These are phyloP conservation scores for Hoplias malabaricus DNA, from an alignment of 2,113 vertebrate genomes.

Conservation along the genomic window DNA sequence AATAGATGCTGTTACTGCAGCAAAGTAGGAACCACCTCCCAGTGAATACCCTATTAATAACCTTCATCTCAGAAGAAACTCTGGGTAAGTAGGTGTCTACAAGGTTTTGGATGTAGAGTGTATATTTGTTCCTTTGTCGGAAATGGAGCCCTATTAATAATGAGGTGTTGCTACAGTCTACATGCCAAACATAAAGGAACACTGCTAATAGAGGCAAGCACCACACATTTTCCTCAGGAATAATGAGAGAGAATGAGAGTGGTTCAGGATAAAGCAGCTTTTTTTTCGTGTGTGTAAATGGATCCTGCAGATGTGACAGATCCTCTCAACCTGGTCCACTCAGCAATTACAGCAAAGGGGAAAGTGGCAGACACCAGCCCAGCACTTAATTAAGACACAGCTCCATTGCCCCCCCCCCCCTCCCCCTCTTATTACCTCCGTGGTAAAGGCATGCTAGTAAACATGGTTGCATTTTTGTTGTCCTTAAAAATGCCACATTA, in stretches of 20 bases:
- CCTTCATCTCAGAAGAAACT: too few species aligned
- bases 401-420: background rate
- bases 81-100: too few species aligned
- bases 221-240: background rate
- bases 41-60: too few species aligned
- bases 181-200: background rate
- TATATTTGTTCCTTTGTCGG: background rate
- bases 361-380: constrained; percentile 17
- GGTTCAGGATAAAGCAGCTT: background rate
- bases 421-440: background rate
- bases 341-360: constrained; percentile 13
- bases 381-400: constrained; percentile 34
- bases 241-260: background rate
- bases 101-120: too few species aligned
- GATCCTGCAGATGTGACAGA: background rate
- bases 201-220: background rate
- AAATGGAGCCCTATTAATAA: background rate
- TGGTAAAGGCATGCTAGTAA: constrained; percentile 10
- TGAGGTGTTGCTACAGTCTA: background rate
- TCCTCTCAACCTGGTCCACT: constrained; percentile 11
- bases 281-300: background rate
- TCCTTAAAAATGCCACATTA: background rate
- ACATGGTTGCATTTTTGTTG: background rate
- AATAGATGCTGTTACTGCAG: too few species aligned
- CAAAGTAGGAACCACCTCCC: too few species aligned